A percentile compares a stretch with the other conserved stretches of the same genome.
These are phyloP conservation scores for Bovichtus variegatus DNA, from an alignment of 2,797 vertebrate genomes.

Conservation along the genomic window DNA sequence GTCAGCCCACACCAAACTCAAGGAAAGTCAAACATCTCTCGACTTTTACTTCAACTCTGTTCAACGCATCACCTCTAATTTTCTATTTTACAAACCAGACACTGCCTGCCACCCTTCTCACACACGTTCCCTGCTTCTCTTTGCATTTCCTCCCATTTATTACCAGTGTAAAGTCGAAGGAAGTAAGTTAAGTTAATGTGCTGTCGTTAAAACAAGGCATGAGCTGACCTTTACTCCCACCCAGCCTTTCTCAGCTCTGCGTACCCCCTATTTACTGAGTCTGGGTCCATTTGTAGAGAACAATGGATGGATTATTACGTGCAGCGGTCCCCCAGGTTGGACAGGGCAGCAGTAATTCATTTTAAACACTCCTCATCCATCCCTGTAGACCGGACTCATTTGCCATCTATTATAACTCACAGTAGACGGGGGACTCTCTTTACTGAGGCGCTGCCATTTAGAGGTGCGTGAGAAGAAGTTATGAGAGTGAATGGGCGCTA, in stretches of 20 bases:
- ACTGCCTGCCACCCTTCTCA: constrained; percentile 20
- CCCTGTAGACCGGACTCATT: constrained; percentile 65
- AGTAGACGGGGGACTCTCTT: constrained; percentile 55
- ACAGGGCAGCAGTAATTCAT: constrained; percentile 78
- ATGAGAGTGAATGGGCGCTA: constrained; percentile 52
- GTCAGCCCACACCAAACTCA: constrained; percentile 6
- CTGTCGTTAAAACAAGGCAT: constrained; percentile 86
- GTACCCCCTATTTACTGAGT: constrained; percentile 83
- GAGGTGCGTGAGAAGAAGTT: constrained; percentile 78
- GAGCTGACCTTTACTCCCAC: constrained; percentile 82
- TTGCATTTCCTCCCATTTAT: constrained; percentile 84
- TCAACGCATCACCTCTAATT: background rate
- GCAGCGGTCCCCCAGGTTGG: constrained; percentile 79
- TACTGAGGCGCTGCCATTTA: constrained; percentile 54
- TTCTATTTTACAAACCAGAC: constrained; percentile 26
- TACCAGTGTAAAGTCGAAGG: constrained; percentile 85
- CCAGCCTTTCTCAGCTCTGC: constrained; percentile 67
- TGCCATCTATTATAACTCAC: constrained; percentile 55
- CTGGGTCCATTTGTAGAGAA: constrained; percentile 89
- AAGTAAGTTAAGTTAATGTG: constrained; percentile 92
- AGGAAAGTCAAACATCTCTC: constrained; percentile 6
- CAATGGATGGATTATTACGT: constrained; percentile 89
- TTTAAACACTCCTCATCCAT: constrained; percentile 80
- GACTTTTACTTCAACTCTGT: constrained; percentile 2
- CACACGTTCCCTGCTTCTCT: constrained; percentile 64